Base-by-base conservation (phyloP, 2,113 vertebrate genomes). In the Aptenodytes forsteri region DNA sequence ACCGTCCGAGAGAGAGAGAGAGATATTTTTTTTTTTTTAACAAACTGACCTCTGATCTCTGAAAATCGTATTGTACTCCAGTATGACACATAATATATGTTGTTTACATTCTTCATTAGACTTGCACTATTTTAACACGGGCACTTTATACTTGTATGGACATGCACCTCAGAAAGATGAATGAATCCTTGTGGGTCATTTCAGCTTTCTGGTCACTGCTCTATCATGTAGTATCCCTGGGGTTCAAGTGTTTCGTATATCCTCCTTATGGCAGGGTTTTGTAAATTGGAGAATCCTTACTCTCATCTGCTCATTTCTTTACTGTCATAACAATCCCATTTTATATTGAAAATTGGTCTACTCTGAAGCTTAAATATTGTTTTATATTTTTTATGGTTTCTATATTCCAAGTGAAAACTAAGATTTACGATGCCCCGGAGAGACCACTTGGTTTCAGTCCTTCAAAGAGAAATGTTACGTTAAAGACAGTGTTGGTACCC, bases 401-500 rank as follows among this genome's bases (percentile, higher is more conserved):
- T 97, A 73, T 95, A 97, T 96, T 98, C 84, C 92, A 95, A 97
- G 95, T 97, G 96, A 97, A 98, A 98, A 97, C 93, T 96, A 97
- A 98, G 97, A 98, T 98, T 98, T 97, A 98, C 96, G 94, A 97
- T 97, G 95, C 96, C 97, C 96, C 34, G 26, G 97, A 98, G 97
- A 97, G 93, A 94, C 80, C 76, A 94, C 91, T 96, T 92, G 70
- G 87, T 98, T 98, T 98, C 96, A 97, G 93, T 92, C 94, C 89
- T 98, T 97, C 91, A 97, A 98, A 98, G 93, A 97, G 95, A 98
- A 98, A 97, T 97, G 96, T 96, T 97, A 91, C 94, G 87, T 97
- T 98, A 97, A 98, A 97, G 94, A 97, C 22, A 87, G 34, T 94
- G 79, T 83, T 95, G 86, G 94, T 97, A 98, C 61, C 91, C 97